A percentile compares a stretch with the other conserved stretches of the same genome.
Evolutionary conservation across 2,113 vertebrate genomes (phyloP).

Genomic region (Ginglymostoma cirratum): DNA sequence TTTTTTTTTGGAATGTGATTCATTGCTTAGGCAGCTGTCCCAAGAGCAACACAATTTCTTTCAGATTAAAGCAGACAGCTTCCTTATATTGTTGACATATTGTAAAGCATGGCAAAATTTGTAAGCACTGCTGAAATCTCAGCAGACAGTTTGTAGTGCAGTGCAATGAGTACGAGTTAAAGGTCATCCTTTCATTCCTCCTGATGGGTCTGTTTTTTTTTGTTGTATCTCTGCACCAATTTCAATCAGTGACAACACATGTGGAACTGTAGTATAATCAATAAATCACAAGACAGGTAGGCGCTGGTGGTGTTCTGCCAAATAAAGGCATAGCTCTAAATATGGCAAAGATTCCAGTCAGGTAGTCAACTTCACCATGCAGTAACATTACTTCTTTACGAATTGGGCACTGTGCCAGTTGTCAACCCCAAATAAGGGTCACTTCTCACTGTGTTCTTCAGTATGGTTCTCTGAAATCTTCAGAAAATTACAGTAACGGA

Average conservation of each 20-base stretch:
- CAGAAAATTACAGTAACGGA: not conserved
- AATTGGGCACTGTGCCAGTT: not conserved
- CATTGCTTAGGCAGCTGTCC: not conserved
- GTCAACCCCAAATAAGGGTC: not conserved
- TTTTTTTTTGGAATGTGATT: not conserved
- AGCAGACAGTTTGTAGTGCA: not conserved
- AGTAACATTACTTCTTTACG: not conserved
- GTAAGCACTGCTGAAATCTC: not conserved
- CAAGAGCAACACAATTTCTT: not conserved
- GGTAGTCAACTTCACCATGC: not conserved
- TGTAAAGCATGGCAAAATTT: not conserved
- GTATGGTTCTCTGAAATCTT: not conserved
- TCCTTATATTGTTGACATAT: not conserved
- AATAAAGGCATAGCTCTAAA: not conserved
- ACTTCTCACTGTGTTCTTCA: not conserved
- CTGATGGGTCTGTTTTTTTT: not conserved
- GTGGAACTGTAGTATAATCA: not conserved
- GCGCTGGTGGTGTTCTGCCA: not conserved
- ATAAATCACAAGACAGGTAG: not conserved
- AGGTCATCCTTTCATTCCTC: not conserved
- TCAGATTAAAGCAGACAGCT: not conserved
- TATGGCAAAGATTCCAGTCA: not conserved
- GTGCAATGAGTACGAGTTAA: not conserved
- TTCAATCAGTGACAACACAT: not conserved
- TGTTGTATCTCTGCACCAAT: not conserved